Percentiles rank a stretch among this genome's conserved stretches.
Evolutionary conservation across 2,888 invertebrate species (phyloP).

Genomic region (Geophilus truncorum): DNA sequence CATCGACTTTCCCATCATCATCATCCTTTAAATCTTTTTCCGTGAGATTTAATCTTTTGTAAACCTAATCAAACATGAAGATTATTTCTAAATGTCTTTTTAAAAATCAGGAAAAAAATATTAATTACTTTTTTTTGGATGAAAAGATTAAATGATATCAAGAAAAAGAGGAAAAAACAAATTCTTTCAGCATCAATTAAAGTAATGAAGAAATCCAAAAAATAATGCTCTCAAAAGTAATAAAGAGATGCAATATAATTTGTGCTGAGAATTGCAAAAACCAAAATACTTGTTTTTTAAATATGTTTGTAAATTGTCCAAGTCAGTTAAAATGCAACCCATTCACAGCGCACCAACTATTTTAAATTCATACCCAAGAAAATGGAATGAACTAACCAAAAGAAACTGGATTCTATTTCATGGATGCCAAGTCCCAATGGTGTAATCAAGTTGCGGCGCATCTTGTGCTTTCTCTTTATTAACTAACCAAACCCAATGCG

Average conservation of each 20-base stretch:
- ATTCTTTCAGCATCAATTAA: background rate
- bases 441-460: background rate
- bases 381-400: background rate
- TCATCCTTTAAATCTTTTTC: background rate
- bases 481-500: background rate
- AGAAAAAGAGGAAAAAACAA: background rate
- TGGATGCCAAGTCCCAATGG: background rate
- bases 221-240: background rate
- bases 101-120: background rate
- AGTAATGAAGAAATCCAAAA: background rate
- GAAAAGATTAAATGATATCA: background rate
- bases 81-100: background rate
- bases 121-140: background rate
- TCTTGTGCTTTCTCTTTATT: background rate
- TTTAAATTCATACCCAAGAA: background rate
- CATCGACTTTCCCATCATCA: background rate
- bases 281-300: too few relatives aligned
- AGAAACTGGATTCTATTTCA: background rate
- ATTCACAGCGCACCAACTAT: background rate
- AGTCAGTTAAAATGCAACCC: background rate
- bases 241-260: background rate
- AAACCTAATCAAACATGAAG: background rate
- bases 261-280: background rate
- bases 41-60: background rate
- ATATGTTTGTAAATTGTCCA: too few relatives aligned